A percentile compares a stretch with the other conserved stretches of the same genome.
These are phyloP conservation scores for Nephrotoma flavescens DNA, from an alignment of 2,888 invertebrate species.

Conservation along the genomic window DNA sequence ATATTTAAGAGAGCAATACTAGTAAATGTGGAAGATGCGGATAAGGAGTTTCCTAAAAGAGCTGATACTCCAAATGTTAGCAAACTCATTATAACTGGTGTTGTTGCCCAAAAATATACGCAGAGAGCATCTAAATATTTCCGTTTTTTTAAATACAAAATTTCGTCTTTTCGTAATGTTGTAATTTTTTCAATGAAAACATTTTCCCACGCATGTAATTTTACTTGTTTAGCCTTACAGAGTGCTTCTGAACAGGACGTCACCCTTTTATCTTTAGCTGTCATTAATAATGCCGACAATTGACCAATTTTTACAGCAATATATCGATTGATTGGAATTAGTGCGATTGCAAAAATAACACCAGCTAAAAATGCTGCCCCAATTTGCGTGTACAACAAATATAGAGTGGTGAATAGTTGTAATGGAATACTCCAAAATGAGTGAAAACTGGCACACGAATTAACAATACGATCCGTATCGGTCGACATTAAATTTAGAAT, in stretches of 20 bases:
- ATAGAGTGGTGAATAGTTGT: conserved; percentile 66
- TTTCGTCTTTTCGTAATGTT: conserved; percentile 54
- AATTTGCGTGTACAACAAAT: conserved; percentile 74
- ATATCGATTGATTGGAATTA: conserved; percentile 86
- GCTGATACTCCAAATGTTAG: conserved; percentile 69
- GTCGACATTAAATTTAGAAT: conserved; percentile 95
- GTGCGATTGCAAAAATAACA: conserved; percentile 63
- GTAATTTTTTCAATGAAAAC: conserved; percentile 57
- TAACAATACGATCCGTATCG: conserved; percentile 88
- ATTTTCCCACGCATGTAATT: conserved; percentile 87
- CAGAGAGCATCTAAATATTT: conserved; percentile 96
- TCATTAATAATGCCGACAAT: conserved; percentile 79
- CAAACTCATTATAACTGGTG: conserved; percentile 79
- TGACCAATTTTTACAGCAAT: conserved; percentile 79
- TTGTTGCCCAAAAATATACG: conserved; percentile 97
- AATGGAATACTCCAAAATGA: conserved; percentile 93
- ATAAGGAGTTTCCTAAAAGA: conserved; percentile 59
- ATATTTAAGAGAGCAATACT: conserved; percentile 89
- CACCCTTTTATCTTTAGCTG: conserved; percentile 77
- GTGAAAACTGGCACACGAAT: conserved; percentile 93
- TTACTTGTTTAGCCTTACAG: conserved; percentile 76
- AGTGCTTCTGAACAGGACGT: conserved; percentile 76
- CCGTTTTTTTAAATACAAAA: conserved; percentile 63
- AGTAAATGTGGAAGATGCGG: conserved; percentile 87
- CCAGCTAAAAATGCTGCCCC: conserved; percentile 87